Percentiles rank a stretch among this genome's conserved stretches.
phyloP scores from a whole-genome alignment of 1,140 invertebrate genomes.

The Acyrthosiphon pisum region DNA sequence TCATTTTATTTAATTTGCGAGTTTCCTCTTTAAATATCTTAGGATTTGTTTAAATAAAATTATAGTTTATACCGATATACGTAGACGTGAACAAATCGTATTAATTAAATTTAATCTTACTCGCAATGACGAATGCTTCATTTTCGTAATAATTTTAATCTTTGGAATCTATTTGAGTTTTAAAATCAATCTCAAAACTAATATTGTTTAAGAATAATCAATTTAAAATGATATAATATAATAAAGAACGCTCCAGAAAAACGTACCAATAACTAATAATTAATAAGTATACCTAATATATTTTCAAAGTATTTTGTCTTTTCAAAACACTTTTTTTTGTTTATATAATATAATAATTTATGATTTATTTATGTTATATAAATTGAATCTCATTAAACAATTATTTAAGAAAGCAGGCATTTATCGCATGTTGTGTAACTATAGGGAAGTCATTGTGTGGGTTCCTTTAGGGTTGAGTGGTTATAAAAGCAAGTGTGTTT shows the following conservation, averaged over 20 bases:
- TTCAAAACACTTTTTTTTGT: neutral
- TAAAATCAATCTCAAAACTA: neutral
- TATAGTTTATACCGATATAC: conserved; percentile 18
- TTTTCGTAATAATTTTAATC: neutral
- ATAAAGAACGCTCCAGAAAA: neutral
- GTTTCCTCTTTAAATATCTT: neutral
- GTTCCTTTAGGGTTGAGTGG: neutral
- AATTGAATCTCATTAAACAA: neutral
- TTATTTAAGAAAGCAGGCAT: neutral
- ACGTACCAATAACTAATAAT: neutral
- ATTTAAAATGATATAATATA: neutral
- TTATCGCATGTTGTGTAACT: neutral
- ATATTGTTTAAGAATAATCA: neutral
- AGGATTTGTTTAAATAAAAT: conserved; percentile 7
- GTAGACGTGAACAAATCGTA: neutral
- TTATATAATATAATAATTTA: neutral
- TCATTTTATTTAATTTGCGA: conserved; percentile 7
- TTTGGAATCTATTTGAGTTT: neutral
- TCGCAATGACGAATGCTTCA: neutral
- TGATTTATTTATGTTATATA: neutral
- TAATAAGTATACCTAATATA: too few species aligned
- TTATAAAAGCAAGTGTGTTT: neutral
- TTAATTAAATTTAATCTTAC: conserved; percentile 31
- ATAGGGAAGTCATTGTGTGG: neutral
- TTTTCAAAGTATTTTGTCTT: neutral